These are phyloP conservation scores for Phycodurus eques DNA, from an alignment of 2,113 vertebrate genomes.

Conservation along the genomic window DNA sequence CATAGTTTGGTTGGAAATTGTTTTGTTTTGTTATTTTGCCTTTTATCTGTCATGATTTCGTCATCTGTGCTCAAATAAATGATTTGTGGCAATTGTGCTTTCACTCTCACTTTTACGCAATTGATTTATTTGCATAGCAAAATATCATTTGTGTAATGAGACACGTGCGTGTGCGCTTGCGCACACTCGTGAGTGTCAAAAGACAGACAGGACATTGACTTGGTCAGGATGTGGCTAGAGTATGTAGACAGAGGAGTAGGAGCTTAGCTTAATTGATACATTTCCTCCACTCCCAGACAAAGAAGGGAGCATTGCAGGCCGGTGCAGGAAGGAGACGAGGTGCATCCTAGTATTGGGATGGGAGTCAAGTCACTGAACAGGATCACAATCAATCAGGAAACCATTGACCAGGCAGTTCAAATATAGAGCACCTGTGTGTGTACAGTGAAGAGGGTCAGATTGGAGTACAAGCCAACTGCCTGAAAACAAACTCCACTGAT, in stretches of 20 bases:
- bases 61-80: background rate
- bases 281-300: slow-evolving; percentile 36
- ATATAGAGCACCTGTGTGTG: slow-evolving; percentile 64
- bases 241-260: slow-evolving; percentile 43
- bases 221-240: slow-evolving; percentile 58
- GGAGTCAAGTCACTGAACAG: slow-evolving; percentile 70
- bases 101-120: background rate
- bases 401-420: slow-evolving; percentile 57
- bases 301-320: slow-evolving; percentile 43
- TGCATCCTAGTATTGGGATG: slow-evolving; percentile 60
- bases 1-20: too few species aligned
- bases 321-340: slow-evolving; percentile 39
- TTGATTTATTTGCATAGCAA: background rate
- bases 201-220: slow-evolving; percentile 67
- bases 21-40: too few species aligned
- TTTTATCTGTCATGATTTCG: background rate
- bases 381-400: slow-evolving; percentile 70
- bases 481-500: background rate
- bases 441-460: slow-evolving; percentile 30
- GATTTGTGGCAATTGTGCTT: background rate
- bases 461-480: slow-evolving; percentile 30
- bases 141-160: background rate
- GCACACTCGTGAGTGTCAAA: slow-evolving; percentile 18
- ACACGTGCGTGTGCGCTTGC: slow-evolving; percentile 11
- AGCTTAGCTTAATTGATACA: slow-evolving; percentile 55